Evolutionary conservation across 2,888 invertebrate species (phyloP).

Genomic region (Limnephilus auricula): DNA sequence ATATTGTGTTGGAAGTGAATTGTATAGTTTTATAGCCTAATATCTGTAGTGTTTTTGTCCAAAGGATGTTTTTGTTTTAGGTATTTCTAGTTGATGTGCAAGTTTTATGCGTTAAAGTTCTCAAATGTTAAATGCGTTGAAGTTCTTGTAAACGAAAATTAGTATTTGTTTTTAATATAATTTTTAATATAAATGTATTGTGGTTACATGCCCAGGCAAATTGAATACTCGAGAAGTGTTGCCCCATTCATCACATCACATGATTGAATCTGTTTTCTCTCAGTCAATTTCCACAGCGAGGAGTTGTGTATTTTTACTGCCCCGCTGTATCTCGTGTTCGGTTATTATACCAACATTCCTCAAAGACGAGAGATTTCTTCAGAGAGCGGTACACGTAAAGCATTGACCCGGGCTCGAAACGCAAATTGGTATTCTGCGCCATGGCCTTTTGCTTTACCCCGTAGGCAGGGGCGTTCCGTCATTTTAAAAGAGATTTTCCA

Average conservation of each 20-base stretch:
- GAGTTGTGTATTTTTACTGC: not conserved
- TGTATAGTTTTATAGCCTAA: too few relatives aligned
- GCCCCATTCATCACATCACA: not conserved
- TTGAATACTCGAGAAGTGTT: not conserved
- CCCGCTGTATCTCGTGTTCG: not conserved
- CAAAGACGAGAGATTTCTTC: slow-evolving; percentile 23
- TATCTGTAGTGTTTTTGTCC: too few relatives aligned
- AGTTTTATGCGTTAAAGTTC: too few relatives aligned
- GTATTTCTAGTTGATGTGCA: too few relatives aligned
- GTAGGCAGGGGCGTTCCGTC: not conserved
- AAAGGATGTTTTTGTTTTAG: too few relatives aligned
- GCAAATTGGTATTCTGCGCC: slow-evolving; percentile 60
- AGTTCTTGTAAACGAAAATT: too few relatives aligned
- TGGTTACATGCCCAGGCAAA: not conserved
- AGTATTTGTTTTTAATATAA: too few relatives aligned
- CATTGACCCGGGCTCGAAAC: slow-evolving; percentile 40
- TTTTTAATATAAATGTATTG: too few relatives aligned
- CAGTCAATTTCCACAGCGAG: not conserved
- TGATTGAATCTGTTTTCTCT: slow-evolving; percentile 21
- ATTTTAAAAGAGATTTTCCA: not conserved
- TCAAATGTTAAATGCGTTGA: too few relatives aligned
- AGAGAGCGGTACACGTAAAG: slow-evolving; percentile 33
- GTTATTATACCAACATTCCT: slow-evolving; percentile 3
- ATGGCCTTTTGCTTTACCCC: slow-evolving; percentile 42
- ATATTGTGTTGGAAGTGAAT: too few relatives aligned